phyloP scores from a whole-genome alignment of 2,797 vertebrate genomes.

The Fratercula arctica region DNA sequence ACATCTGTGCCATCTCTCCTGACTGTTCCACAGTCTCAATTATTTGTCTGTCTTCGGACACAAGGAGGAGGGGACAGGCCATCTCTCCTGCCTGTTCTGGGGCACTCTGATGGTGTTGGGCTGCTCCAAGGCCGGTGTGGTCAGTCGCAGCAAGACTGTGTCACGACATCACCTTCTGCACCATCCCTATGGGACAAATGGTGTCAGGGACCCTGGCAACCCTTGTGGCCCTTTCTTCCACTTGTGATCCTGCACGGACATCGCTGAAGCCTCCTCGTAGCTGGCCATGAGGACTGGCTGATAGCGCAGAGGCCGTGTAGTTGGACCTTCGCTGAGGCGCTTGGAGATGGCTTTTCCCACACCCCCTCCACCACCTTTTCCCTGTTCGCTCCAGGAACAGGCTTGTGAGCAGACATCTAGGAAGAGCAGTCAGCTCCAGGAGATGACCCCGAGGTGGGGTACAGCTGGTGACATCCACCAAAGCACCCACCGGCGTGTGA shows the following conservation, averaged over 20 bases:
- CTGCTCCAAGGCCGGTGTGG: neutral
- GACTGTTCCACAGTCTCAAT: neutral
- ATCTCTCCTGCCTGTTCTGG: neutral
- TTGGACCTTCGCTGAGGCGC: rapidly evolving
- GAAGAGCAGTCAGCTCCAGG: neutral
- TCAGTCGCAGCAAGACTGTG: neutral
- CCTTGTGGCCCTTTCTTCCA: neutral
- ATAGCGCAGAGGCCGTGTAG: neutral
- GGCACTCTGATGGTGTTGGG: neutral
- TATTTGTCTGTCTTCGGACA: neutral
- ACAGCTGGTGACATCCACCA: neutral
- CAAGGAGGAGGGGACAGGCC: neutral
- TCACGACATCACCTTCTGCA: neutral
- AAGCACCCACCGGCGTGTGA: neutral
- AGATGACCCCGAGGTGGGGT: neutral
- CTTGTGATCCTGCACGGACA: neutral
- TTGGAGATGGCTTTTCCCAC: neutral
- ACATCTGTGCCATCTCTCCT: neutral
- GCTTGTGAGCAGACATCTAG: neutral
- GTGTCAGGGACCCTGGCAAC: neutral
- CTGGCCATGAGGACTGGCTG: neutral
- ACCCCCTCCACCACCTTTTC: neutral
- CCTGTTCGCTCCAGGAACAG: neutral
- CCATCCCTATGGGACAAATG: neutral
- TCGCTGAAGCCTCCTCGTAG: neutral